Evolutionary conservation across 2,113 vertebrate species (phyloP).

Genomic region (Promerops cafer): DNA sequence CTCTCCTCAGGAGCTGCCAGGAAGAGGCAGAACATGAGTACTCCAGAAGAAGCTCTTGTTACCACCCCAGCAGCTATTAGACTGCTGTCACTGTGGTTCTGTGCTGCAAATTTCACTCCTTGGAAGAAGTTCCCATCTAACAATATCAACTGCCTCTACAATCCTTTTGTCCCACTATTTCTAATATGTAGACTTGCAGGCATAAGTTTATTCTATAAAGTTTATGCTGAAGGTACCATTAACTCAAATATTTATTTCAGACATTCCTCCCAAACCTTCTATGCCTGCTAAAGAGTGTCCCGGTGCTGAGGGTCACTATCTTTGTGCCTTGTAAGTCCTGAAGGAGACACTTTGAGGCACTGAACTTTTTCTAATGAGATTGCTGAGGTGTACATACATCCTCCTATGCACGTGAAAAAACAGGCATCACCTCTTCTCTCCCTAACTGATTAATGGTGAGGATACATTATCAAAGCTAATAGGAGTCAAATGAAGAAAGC

Average conservation of each 20-base stretch:
- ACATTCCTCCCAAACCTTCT: not conserved
- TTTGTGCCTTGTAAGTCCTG: not conserved
- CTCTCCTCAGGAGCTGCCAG: not conserved
- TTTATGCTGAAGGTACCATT: not conserved
- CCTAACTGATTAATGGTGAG: constrained; percentile 76
- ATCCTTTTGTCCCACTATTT: not conserved
- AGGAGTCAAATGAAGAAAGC: constrained; percentile 90
- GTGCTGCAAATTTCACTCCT: not conserved
- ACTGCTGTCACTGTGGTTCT: not conserved
- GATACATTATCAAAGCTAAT: constrained; percentile 90
- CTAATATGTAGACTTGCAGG: not conserved
- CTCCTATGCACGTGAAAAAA: not conserved
- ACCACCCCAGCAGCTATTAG: not conserved
- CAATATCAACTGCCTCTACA: not conserved
- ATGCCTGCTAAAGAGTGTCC: not conserved
- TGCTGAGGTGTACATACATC: not conserved
- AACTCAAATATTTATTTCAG: not conserved
- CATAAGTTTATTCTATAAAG: not conserved
- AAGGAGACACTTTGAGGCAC: not conserved
- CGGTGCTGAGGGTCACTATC: not conserved
- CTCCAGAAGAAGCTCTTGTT: not conserved
- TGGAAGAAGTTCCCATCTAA: not conserved
- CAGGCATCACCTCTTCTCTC: constrained; percentile 59
- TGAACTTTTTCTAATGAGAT: not conserved
- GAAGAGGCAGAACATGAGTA: not conserved